These are phyloP conservation scores for Albula glossodonta DNA, from an alignment of 2,113 vertebrate genomes.

Conservation along the genomic window DNA sequence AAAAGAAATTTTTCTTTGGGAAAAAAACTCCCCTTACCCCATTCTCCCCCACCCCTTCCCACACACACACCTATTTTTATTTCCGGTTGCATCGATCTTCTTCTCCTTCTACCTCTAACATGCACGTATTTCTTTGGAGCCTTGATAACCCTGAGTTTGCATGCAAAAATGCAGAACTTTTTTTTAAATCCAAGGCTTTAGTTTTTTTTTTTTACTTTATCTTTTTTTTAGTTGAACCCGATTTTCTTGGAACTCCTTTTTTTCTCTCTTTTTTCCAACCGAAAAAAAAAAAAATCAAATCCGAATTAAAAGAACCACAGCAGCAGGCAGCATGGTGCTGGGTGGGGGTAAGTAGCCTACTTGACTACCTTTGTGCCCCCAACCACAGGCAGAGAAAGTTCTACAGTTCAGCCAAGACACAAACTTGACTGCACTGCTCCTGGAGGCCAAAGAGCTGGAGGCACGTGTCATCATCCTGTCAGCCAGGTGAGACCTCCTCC, in stretches of 20 bases:
- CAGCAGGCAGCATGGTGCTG: slow-evolving; percentile 78
- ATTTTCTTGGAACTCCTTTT: slow-evolving; percentile 73
- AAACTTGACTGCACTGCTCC: slow-evolving; percentile 94
- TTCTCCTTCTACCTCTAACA: slow-evolving; percentile 87
- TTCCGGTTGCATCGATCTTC: slow-evolving; percentile 92
- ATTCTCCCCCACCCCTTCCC: slow-evolving; percentile 34
- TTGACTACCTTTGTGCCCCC: slow-evolving; percentile 73
- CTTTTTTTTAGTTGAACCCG: slow-evolving; percentile 66
- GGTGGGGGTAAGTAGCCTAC: slow-evolving; percentile 59
- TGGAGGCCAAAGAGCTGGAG: slow-evolving; percentile 96
- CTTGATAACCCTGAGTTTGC: slow-evolving; percentile 98
- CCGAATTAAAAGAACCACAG: slow-evolving; percentile 60
- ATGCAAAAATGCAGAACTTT: slow-evolving; percentile 90
- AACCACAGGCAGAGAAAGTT: slow-evolving; percentile 98
- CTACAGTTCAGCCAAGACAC: slow-evolving; percentile 98
- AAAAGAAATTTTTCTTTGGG: slow-evolving; percentile 71
- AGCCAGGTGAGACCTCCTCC: slow-evolving; percentile 78
- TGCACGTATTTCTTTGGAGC: slow-evolving; percentile 97
- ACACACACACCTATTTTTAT: slow-evolving; percentile 61
- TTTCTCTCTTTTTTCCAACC: slow-evolving; percentile 63
- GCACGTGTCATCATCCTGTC: slow-evolving; percentile 97
- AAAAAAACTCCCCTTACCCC: slow-evolving; percentile 66
- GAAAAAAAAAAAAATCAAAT: slow-evolving; percentile 45
- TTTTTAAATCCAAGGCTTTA: slow-evolving; percentile 64
- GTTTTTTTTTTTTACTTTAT: slow-evolving; percentile 44